Base-by-base conservation (phyloP, 2,113 vertebrate species). In the Pelodiscus sinensis region DNA sequence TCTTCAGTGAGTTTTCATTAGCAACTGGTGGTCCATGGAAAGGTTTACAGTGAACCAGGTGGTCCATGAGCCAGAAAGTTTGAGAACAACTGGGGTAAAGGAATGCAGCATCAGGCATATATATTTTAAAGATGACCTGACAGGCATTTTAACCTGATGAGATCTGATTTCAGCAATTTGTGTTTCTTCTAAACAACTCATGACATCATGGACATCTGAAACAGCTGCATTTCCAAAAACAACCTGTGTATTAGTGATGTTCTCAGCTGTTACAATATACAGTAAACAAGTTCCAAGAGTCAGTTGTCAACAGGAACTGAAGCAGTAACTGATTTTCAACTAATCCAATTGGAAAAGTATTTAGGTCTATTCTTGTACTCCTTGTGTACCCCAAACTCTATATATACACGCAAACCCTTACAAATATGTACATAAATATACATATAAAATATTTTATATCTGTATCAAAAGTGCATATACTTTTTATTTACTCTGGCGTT, bases 221-320 rank as follows among this genome's bases (percentile, higher is more conserved):
- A 91, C 54, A 91, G 85, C 90, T 95, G 85, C 68, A 80, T 86
- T 60, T 29, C n/a, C n/a, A 77, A 54, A 85, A 88, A 27, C 88
- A 90, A 44, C n/a, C 93, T 2, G 6, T 73, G 81, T 88, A 93
- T 35, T 21, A 92, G 92, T 92, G 86, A 92, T 15, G 56, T 68
- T 92, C 91, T 90, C 90, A 94, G 83, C 75, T 94, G 79, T 2
- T 29, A 6, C 21, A 65, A 7, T 8, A 13, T 3, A 62, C 82
- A 58, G 73, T 87, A 29, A 1, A 19, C 9, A 87, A 50, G 56
- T 16, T 75, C 31, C 83, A 9, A 3, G 73, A 27, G 57, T 94
- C 92, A 92, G 50, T 29, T 84, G 75, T 71, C 54, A 81, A 7
- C 5, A 1, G 16, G 31, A 35, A 71, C 31, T 1, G 19, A 93